Conservation (phyloP, 2,888 invertebrate genomes). For the Mesoligia furuncula region DNA sequence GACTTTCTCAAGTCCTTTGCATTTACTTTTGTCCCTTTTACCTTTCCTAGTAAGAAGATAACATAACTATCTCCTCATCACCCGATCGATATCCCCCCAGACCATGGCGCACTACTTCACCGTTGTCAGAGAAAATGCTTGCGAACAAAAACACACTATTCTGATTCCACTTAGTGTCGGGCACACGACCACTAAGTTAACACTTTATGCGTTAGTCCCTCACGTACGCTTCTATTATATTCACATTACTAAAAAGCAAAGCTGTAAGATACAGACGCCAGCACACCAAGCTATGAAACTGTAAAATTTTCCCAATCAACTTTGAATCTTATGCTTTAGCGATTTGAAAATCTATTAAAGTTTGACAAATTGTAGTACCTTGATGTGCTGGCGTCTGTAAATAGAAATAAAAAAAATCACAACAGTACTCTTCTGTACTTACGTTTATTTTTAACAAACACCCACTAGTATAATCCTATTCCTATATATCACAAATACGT, state of each 20-base stretch:
- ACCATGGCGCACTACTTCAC: conserved; percentile 16
- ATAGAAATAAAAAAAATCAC: no score
- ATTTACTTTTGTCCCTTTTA: not conserved
- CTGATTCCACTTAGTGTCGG: conserved; percentile 57
- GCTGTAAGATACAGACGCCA: conserved; percentile 1
- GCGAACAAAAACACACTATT: conserved; percentile 50
- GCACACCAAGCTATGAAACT: no score
- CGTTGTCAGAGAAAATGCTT: conserved; percentile 47
- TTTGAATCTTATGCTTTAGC: no score
- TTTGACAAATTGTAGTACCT: no score
- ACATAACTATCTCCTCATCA: conserved; percentile 13
- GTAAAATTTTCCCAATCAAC: no score
- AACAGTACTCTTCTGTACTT: no score
- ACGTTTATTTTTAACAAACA: no score
- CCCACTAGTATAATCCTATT: no score
- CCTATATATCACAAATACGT: not conserved
- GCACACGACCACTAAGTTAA: conserved; percentile 55
- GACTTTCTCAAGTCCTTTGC: not conserved
- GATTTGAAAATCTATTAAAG: no score
- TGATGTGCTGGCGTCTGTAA: no score
- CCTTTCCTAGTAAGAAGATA: not conserved
- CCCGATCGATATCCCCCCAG: not conserved
- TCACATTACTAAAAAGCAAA: conserved; percentile 60
- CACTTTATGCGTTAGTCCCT: conserved; percentile 56
- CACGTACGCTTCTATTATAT: conserved; percentile 63